Evolutionary conservation across 1,140 invertebrate species (phyloP).

Genomic region (Drosophila sp.): DNA sequence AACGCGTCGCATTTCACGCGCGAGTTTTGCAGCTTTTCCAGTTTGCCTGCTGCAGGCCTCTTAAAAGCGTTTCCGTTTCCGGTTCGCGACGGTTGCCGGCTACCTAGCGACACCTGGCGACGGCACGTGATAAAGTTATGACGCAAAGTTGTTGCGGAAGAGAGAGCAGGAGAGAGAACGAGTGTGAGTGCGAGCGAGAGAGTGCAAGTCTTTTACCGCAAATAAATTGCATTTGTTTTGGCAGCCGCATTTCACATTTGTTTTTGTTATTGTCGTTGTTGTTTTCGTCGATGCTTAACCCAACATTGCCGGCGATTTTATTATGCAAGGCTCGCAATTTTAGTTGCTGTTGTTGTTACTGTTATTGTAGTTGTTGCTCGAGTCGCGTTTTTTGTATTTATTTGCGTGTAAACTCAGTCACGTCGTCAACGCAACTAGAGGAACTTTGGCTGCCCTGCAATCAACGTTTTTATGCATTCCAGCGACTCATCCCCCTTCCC

Average conservation of each 20-base stretch:
- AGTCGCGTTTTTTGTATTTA: constrained; percentile 61
- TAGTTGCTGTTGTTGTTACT: constrained; percentile 24
- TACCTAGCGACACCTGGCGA: constrained; percentile 67
- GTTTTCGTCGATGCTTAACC: constrained; percentile 59
- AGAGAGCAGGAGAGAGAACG: neutral
- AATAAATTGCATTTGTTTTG: constrained; percentile 78
- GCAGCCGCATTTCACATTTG: constrained; percentile 59
- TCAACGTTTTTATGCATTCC: constrained; percentile 69
- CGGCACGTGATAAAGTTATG: constrained; percentile 61
- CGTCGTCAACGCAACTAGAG: constrained; percentile 35
- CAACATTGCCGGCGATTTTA: constrained; percentile 33
- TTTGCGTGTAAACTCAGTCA: constrained; percentile 72
- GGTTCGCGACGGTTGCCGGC: constrained; percentile 41
- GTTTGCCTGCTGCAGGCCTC: constrained; percentile 41
- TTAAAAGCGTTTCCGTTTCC: constrained; percentile 75
- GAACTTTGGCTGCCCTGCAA: constrained; percentile 51
- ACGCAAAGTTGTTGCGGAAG: neutral
- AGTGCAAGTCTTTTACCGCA: constrained; percentile 29
- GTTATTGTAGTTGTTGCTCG: constrained; percentile 25
- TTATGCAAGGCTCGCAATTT: constrained; percentile 44
- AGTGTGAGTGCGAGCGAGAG: neutral
- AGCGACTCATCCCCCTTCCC: neutral
- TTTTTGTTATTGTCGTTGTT: constrained; percentile 13
- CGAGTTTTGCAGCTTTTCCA: constrained; percentile 51
- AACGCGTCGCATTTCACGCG: constrained; percentile 49